Evolutionary conservation across 2,113 vertebrate species (phyloP).

Genomic region (Xenopus tropicalis): DNA sequence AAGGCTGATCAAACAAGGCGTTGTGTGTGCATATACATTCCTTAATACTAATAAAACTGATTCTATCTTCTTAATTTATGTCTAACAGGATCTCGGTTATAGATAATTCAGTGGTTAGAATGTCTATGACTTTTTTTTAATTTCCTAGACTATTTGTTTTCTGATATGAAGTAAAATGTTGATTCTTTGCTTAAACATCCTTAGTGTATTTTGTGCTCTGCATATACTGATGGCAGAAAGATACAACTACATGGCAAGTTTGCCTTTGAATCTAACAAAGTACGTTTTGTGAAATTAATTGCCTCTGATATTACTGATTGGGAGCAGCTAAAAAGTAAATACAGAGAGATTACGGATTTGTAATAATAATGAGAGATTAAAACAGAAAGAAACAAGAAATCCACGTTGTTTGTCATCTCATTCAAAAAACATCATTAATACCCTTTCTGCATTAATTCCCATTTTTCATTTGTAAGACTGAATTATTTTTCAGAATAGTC

Average conservation of each 20-base stretch:
- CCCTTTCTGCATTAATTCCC: too few relatives aligned
- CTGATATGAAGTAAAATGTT: background rate
- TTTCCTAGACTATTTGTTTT: background rate
- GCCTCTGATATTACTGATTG: background rate
- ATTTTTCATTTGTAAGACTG: too few relatives aligned
- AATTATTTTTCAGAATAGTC: too few relatives aligned
- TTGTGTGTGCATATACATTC: background rate
- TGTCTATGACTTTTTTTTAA: background rate
- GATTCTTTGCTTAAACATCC: background rate
- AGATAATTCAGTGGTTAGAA: background rate
- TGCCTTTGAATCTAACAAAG: background rate
- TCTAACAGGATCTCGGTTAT: background rate
- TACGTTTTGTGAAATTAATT: slow-evolving; percentile 1
- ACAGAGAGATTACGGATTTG: too few relatives aligned
- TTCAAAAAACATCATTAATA: too few relatives aligned
- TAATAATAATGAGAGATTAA: too few relatives aligned
- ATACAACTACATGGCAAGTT: background rate
- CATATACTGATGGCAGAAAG: background rate
- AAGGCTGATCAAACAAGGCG: background rate
- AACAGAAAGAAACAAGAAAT: too few relatives aligned
- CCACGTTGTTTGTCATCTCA: too few relatives aligned
- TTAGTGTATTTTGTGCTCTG: background rate
- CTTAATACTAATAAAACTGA: background rate
- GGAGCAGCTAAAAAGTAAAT: background rate
- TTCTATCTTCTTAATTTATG: background rate